Evolutionary conservation across 2,888 invertebrate genomes (phyloP).

Genomic region (Drosophila atroscutellata): DNA sequence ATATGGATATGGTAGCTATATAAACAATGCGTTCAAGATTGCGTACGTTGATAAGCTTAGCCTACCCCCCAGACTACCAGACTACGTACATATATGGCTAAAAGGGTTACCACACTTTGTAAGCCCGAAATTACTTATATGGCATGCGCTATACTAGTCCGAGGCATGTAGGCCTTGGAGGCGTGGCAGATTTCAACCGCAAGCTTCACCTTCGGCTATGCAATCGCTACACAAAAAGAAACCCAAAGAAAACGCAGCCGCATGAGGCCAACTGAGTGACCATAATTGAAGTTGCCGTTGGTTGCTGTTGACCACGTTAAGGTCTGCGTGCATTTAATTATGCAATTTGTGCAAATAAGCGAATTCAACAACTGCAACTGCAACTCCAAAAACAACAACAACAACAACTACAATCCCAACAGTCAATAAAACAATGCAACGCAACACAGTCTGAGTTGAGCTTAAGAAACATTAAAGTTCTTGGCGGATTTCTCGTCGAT

Average conservation of each 20-base stretch:
- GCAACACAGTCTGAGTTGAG: conserved; percentile 1
- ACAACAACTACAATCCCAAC: conserved; percentile 22
- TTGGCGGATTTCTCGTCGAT: conserved; percentile 52
- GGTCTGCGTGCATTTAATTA: conserved; percentile 80
- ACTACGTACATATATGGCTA: neutral
- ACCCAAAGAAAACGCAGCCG: conserved; percentile 53
- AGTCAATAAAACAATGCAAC: conserved; percentile 2
- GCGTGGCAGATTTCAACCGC: conserved; percentile 45
- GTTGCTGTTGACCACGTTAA: conserved; percentile 50
- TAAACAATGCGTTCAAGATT: conserved; percentile 13
- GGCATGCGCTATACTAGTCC: conserved; percentile 2
- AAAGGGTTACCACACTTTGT: conserved; percentile 12
- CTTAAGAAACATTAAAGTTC: conserved; percentile 37
- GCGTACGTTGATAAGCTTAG: conserved; percentile 1
- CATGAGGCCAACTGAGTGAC: conserved; percentile 62
- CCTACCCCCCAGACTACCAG: neutral
- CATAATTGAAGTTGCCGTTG: conserved; percentile 68
- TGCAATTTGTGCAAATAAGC: conserved; percentile 77
- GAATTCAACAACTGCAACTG: conserved; percentile 27
- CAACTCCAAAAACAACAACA: conserved; percentile 15
- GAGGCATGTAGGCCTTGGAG: conserved; percentile 25
- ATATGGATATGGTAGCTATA: neutral
- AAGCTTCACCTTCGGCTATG: conserved; percentile 63
- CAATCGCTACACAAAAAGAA: conserved; percentile 36
- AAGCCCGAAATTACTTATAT: conserved; percentile 1